Base-by-base conservation (phyloP, 2,888 invertebrate species). In the Mechanitis messenoides region DNA sequence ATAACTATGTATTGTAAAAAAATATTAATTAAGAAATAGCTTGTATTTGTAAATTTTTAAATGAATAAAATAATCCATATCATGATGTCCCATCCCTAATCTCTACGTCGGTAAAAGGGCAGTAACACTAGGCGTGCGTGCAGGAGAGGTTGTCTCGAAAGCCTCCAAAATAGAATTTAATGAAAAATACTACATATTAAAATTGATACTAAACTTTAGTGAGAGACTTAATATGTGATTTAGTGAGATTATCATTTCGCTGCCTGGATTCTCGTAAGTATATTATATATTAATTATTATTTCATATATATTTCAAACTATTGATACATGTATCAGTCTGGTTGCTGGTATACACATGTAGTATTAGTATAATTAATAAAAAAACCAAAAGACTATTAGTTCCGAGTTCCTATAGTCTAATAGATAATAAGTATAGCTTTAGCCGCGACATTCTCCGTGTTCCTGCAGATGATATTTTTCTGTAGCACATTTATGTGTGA, bases 81-180 rank as follows among this genome's bases (percentile, higher is more conserved):
- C 9, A 33, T 28, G 20, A 11, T n/a, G 9, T 12, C 60, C n/a
- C 60, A 60, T 6, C 56, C n/a, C 60, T 60, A 56, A 7, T 11
- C 7, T 12, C 28, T 12, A 31, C 45, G 60, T 59, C 11, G 46
- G 38, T 55, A 38, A 60, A 56, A 56, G 50, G 58, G 42, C 58
- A 58, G 58, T 58, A 35, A n/a, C 46, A 38, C 58, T 58, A 58
- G 50, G 58, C 50, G 50, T 50, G 50, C 58, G 58, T 58, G 50
- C 50, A 28, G 38, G 12, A 31, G 3, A 4, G 58, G 53, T 33
- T 38, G 58, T 46, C 58, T 53, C 11, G 50, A 55, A 58, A 55
- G 28, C 12, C 55, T 31, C 20, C 55, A 55, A 55, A 47, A 38
- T 47, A 53, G 38, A 53, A 58, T n/a, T 47, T 28, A 50, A 33